phyloP scores from a whole-genome alignment of 2,797 vertebrate species.

The Acrossocheilus fasciatus region DNA sequence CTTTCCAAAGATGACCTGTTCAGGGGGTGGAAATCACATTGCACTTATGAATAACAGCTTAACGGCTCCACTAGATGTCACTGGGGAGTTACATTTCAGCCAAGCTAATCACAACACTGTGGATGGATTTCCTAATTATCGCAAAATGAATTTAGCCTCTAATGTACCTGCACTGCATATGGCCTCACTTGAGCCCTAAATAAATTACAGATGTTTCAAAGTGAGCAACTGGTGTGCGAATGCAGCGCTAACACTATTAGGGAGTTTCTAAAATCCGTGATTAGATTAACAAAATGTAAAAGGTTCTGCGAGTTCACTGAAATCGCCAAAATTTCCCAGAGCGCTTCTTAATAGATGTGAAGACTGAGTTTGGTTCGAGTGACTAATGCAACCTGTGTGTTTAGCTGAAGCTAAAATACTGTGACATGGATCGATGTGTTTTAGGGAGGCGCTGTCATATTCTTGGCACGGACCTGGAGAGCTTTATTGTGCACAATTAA shows the following conservation, averaged over 20 bases:
- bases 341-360: conserved; percentile 16
- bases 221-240: conserved; percentile 3
- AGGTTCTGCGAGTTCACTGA: background rate
- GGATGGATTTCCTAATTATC: conserved; percentile 29
- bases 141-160: conserved; percentile 16
- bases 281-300: conserved; percentile 42
- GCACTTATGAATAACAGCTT: background rate
- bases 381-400: conserved; percentile 26
- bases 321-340: conserved; percentile 15
- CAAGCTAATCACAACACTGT: background rate
- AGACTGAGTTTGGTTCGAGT: conserved; percentile 15
- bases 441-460: conserved; percentile 10
- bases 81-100: background rate
- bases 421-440: conserved; percentile 28
- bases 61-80: conserved; percentile 36
- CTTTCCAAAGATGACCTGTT: conserved; percentile 92
- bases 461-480: conserved; percentile 13
- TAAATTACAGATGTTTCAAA: conserved; percentile 19
- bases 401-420: background rate
- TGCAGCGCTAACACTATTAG: conserved; percentile 30
- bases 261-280: conserved; percentile 38
- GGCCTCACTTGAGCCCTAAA: conserved; percentile 20
- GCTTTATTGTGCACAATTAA: conserved; percentile 13
- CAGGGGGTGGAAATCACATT: conserved; percentile 25
- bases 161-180: conserved; percentile 18